Evolutionary conservation across 2,797 vertebrate genomes (phyloP).

Genomic region (Limosa lapponica): DNA sequence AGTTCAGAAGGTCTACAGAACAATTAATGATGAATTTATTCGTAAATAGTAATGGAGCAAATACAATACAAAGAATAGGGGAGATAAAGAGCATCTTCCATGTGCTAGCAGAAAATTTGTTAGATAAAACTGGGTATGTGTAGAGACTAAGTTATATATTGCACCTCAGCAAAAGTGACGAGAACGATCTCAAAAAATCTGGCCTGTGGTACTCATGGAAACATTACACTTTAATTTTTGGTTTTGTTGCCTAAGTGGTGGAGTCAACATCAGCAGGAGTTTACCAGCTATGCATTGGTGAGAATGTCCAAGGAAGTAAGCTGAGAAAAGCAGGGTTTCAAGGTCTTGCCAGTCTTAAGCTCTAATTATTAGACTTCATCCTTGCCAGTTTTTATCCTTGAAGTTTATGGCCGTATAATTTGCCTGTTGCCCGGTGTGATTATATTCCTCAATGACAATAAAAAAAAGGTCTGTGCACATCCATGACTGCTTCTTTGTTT

Average conservation of each 20-base stretch:
- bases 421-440: neutral
- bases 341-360: neutral
- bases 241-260: neutral
- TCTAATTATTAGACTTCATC: neutral
- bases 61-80: neutral
- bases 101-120: neutral
- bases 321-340: neutral
- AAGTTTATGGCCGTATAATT: neutral
- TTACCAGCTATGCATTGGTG: neutral
- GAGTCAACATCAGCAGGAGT: neutral
- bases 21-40: neutral
- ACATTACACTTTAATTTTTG: neutral
- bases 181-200: neutral
- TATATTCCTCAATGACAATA: neutral
- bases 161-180: rapidly evolving
- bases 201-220: neutral
- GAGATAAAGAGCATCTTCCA: neutral
- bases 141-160: neutral
- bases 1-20: neutral
- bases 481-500: neutral
- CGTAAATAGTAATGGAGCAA: neutral
- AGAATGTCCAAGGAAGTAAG: neutral
- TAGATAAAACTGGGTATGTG: neutral
- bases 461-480: neutral
- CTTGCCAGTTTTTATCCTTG: neutral